Evolutionary conservation across 2,797 vertebrate species (phyloP).

Genomic region (Phataginus tricuspis): DNA sequence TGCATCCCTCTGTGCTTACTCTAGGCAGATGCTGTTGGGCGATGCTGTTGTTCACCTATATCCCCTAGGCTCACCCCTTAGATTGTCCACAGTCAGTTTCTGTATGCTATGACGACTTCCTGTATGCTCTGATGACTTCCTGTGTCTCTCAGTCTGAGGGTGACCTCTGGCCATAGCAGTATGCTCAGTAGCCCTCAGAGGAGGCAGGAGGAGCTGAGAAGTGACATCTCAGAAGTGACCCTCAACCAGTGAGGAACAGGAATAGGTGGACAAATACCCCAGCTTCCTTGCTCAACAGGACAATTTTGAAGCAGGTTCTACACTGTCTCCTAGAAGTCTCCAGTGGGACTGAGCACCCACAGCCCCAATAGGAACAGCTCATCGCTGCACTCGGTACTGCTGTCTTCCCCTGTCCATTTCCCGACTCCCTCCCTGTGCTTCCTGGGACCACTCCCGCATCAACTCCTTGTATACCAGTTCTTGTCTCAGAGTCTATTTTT

Average conservation of each 20-base stretch:
- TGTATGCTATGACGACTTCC: neutral
- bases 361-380: neutral
- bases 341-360: no score
- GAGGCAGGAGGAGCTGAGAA: neutral
- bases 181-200: neutral
- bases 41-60: neutral
- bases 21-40: neutral
- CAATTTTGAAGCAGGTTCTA: neutral
- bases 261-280: neutral
- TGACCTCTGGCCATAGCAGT: neutral
- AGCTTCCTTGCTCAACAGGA: neutral
- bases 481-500: neutral
- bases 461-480: neutral
- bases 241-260: neutral
- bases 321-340: neutral
- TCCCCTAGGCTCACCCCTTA: no score
- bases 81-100: neutral
- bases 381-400: accelerated
- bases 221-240: neutral
- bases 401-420: neutral
- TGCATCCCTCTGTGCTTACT: neutral
- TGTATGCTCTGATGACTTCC: neutral
- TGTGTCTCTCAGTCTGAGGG: neutral
- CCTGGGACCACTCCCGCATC: neutral
- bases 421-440: accelerated